Evolutionary conservation across 2,888 invertebrate species (phyloP), one percentile per base, ranked within the genome.

Genomic region (Colletes collaris): DNA sequence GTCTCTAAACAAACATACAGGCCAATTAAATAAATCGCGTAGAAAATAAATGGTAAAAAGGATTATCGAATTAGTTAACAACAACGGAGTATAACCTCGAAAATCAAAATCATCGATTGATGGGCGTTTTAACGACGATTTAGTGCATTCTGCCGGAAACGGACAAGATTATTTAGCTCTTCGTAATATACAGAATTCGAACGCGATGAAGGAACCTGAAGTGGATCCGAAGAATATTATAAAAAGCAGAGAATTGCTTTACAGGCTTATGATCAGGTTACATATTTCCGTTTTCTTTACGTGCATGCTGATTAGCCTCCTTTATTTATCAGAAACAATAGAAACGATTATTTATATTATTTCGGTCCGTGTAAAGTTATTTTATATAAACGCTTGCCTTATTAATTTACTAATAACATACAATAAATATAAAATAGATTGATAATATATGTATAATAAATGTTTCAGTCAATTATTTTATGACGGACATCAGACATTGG

Each of bases 401-500:
- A n/a, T 4, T 49, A 35, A 40, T 56, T n/a, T 19, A 27, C 27
- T 27, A 27, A 27, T 27, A 27, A 27, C 27, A 27, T 27, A 27
- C 2, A 27, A 27, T 27, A 27, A 27, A 27, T 27, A 27, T 27
- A 27, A 2, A 27, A 27, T 27, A 27, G 27, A 27, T 27, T 27
- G 27, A 27, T 27, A 27, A 27, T 27, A 27, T 27, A 44, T 3
- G 0, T 19, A 0, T 7, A 35, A 65, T 65, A 55, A 78, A 73
- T 55, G 10, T 94, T 95, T 50, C 92, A 99, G 99, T 89, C 99
- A 99, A 93, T 94, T 99, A 68, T 98, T 97, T 93, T 99, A 99
- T 91, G 99, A 99, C 95, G 99, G 99, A 0, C 97, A 98, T 92
- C 98, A 98, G 92, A 96, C 96, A n/a, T 94, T 99, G 65, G 99